Conservation (phyloP, 1,140 invertebrate species). For the Sitophilus oryzae region DNA sequence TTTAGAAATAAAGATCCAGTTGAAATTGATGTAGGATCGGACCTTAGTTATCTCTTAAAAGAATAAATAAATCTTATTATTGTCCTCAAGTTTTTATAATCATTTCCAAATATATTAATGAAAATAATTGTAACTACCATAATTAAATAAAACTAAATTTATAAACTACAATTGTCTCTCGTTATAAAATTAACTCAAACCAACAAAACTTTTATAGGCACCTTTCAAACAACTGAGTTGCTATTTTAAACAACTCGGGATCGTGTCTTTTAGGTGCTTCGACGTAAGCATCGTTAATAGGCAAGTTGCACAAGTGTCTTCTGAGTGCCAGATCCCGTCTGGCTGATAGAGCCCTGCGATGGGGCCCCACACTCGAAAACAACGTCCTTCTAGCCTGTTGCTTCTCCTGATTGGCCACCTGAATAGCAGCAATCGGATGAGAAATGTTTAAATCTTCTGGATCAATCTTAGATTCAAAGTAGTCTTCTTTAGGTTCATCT, state of each 20-base stretch:
- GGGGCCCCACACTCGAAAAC: constrained; percentile 48
- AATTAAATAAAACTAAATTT: too few relatives aligned
- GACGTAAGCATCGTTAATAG: constrained; percentile 48
- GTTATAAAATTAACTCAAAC: too few relatives aligned
- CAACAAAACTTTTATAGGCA: constrained; percentile 28
- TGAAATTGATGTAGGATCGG: constrained; percentile 51
- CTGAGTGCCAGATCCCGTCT: constrained; percentile 59
- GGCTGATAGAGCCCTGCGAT: constrained; percentile 56
- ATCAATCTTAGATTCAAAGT: constrained; percentile 26
- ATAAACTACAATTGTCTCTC: too few relatives aligned
- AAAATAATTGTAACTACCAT: too few relatives aligned
- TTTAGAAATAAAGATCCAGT: constrained; percentile 49
- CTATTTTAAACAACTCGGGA: constrained; percentile 39
- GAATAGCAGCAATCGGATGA: constrained; percentile 57
- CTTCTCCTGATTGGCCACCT: constrained; percentile 48
- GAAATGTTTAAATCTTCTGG: constrained; percentile 28
- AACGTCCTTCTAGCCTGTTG: constrained; percentile 43
- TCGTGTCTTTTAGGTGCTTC: constrained; percentile 41
- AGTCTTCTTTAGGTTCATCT: constrained; percentile 22
- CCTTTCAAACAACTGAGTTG: constrained; percentile 39
- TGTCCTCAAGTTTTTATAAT: too few relatives aligned
- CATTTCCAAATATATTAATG: too few relatives aligned
- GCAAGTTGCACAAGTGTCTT: constrained; percentile 56
- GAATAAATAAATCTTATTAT: constrained; percentile 1
- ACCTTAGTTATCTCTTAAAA: constrained; percentile 56